phyloP scores from a whole-genome alignment of 2,888 invertebrate genomes.

The Stenodera caucasica region DNA sequence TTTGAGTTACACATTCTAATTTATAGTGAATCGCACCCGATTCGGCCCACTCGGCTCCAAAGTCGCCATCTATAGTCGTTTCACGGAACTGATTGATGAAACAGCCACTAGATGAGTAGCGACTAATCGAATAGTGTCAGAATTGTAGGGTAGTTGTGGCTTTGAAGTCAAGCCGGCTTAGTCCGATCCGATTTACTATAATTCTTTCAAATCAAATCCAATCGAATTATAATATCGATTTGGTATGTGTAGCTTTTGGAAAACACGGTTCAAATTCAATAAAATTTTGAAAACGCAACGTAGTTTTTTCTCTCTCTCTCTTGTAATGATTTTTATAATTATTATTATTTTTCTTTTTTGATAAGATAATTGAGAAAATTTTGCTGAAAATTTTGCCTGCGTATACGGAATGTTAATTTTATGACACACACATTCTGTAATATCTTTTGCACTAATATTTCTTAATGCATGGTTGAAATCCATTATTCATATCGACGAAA shows the following conservation, averaged over 20 bases:
- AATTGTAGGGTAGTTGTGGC: too few relatives aligned
- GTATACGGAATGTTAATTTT: constrained; percentile 50
- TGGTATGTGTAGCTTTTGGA: constrained; percentile 27
- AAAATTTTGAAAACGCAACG: constrained; percentile 18
- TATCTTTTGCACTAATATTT: constrained; percentile 52
- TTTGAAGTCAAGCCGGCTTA: too few relatives aligned
- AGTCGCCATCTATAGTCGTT: too few relatives aligned
- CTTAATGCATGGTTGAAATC: constrained; percentile 52
- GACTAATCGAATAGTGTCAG: too few relatives aligned
- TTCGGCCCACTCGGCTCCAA: too few relatives aligned
- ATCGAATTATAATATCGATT: constrained; percentile 24
- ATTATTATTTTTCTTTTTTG: constrained; percentile 11
- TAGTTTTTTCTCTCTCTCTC: constrained; percentile 36
- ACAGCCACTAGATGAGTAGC: constrained; percentile 9
- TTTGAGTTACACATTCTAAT: constrained; percentile 35
- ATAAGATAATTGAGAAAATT: constrained; percentile 22
- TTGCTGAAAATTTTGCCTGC: constrained; percentile 47
- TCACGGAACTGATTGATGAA: too few relatives aligned
- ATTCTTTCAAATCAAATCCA: too few relatives aligned
- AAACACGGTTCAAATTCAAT: constrained; percentile 7
- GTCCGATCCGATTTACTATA: too few relatives aligned
- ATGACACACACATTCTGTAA: constrained; percentile 50
- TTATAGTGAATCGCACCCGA: too few relatives aligned
- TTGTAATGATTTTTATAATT: constrained; percentile 17
- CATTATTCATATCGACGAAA: constrained; percentile 13